Evolutionary conservation across 2,888 invertebrate genomes (phyloP), one percentile per base, ranked within the genome.

Genomic region (Chymomyza amoena): DNA sequence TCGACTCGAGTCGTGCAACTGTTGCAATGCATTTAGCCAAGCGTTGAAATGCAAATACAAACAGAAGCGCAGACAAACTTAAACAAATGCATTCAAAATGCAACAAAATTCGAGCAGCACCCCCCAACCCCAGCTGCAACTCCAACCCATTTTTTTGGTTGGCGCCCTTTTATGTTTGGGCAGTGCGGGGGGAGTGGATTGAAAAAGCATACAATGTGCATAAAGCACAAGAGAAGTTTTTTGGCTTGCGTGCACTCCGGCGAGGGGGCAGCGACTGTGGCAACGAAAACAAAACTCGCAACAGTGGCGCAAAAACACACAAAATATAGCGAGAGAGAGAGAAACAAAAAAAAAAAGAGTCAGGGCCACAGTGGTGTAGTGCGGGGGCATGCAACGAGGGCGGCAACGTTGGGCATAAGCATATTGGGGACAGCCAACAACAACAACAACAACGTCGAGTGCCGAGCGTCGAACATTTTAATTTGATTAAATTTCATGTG

Each of bases 401-500:
- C 15, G 15, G 57, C n/a, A 4, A 28, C 28, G 28, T 32, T 32
- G 32, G 32, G 32, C 7, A 32, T 13, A 13, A 16, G 39, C 39
- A 16, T 18, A 45, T 36, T n/a, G 54, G 54, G 54, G 54, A 54
- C 54, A 54, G 18, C 54, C 39, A 45, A 45, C 39, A 45, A 45
- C 13, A 13, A 13, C 32, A 32, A 54, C 39, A 45, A 45, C 39
- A 45, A 45, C 13, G 39, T 45, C 32, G 59, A 54, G 16, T 59
- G 61, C 39, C 54, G 28, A 56, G 66, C 66, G 36, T 65, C 64
- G 62, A 88, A 86, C 87, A 86, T 89, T 87, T 89, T 89, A 89
- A 89, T 87, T 87, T 89, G 89, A 87, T 87, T 87, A 87, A 87
- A 87, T 87, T 89, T 83, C 84, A 88, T 89, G 84, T 87, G 87